Evolutionary conservation across 2,888 invertebrate species (phyloP).

Genomic region (Nomada ruficornis): DNA sequence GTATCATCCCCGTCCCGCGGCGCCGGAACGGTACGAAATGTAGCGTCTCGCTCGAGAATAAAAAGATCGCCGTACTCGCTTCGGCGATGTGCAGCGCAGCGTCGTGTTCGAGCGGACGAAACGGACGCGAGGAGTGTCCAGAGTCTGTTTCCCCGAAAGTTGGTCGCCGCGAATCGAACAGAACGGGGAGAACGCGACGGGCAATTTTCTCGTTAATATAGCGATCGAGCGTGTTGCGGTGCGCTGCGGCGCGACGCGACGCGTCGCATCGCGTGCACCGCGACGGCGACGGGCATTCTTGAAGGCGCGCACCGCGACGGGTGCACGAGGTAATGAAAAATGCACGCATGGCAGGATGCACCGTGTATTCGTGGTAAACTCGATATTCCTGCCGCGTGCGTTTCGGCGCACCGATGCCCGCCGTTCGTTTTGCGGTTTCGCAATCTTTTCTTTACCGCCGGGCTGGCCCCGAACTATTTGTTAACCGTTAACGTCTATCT

Average conservation of each 20-base stretch:
- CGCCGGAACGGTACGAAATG: too few relatives aligned
- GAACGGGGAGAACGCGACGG: constrained; percentile 42
- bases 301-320: constrained; percentile 54
- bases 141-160: background rate
- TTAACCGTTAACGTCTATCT: background rate
- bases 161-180: constrained; percentile 11
- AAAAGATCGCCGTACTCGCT: too few relatives aligned
- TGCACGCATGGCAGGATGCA: constrained; percentile 68
- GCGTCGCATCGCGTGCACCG: constrained; percentile 58
- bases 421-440: constrained; percentile 38
- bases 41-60: too few relatives aligned
- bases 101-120: background rate
- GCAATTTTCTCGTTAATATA: constrained; percentile 80
- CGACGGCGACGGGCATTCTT: constrained; percentile 57
- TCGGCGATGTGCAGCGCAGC: background rate
- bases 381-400: constrained; percentile 49
- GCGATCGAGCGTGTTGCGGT: constrained; percentile 63
- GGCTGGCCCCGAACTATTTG: background rate
- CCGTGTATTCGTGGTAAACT: constrained; percentile 30
- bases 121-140: background rate
- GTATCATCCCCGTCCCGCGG: too few relatives aligned
- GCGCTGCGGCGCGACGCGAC: constrained; percentile 4
- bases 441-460: background rate
- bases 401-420: constrained; percentile 19
- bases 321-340: constrained; percentile 77